These are phyloP conservation scores for Cynopterus brachyotis DNA, from an alignment of 2,113 vertebrate genomes.

Conservation along the genomic window DNA sequence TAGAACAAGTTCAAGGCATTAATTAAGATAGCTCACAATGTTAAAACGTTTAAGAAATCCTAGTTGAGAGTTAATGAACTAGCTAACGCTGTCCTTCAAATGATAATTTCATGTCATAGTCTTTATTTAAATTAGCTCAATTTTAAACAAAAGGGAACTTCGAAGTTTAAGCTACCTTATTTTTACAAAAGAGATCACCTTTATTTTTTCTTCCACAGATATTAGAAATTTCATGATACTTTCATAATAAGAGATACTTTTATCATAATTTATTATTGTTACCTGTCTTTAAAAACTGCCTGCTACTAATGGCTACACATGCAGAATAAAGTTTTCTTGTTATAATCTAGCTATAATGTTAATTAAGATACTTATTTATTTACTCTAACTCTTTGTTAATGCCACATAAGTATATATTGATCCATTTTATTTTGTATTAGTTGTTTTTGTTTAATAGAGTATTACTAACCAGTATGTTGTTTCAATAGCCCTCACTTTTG, in stretches of 20 bases:
- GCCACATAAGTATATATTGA: not conserved
- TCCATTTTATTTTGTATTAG: not conserved
- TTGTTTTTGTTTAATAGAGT: not conserved
- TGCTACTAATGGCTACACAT: not conserved
- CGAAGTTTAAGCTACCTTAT: not conserved
- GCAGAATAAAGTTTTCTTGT: not conserved
- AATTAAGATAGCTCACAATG: not conserved
- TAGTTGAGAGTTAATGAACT: not conserved
- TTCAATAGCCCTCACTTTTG: not conserved
- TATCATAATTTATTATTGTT: not conserved
- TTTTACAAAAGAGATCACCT: not conserved
- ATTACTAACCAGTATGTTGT: not conserved
- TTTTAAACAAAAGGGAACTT: not conserved
- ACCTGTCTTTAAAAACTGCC: not conserved
- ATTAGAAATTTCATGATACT: not conserved
- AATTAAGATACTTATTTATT: not conserved
- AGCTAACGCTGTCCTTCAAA: not conserved
- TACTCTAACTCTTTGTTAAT: not conserved
- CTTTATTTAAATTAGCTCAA: slow-evolving; percentile 33
- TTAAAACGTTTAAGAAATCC: not conserved
- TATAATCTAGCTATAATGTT: not conserved
- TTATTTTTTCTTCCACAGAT: not conserved
- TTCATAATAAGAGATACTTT: not conserved
- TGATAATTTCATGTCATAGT: not conserved
- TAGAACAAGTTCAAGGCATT: not conserved